A percentile compares a stretch with the other conserved stretches of the same genome.
These are phyloP conservation scores for Phalacrocorax carbo DNA, from an alignment of 2,113 vertebrate genomes.

Conservation along the genomic window DNA sequence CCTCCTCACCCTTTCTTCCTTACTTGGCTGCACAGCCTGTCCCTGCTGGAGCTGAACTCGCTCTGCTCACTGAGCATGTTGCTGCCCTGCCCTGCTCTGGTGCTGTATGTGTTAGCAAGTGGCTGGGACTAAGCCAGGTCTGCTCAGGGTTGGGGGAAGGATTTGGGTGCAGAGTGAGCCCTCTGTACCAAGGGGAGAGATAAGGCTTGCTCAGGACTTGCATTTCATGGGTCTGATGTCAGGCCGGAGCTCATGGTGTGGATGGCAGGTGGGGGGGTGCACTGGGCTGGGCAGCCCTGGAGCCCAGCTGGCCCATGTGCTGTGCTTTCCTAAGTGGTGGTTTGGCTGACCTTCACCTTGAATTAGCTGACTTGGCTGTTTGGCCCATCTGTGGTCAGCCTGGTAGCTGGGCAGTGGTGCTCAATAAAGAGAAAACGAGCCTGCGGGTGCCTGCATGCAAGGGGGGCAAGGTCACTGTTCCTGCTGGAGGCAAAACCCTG, in stretches of 20 bases:
- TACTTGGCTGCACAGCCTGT: not conserved
- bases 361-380: not conserved
- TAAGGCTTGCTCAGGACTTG: not conserved
- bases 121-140: no score
- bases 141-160: not conserved
- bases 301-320: not conserved
- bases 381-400: not conserved
- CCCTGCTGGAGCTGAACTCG: not conserved
- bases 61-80: not conserved
- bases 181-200: accelerated
- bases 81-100: not conserved
- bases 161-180: not conserved
- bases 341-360: not conserved
- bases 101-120: accelerated
- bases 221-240: accelerated
- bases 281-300: not conserved
- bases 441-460: not conserved
- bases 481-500: not conserved
- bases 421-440: not conserved
- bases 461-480: not conserved
- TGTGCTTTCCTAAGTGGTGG: not conserved
- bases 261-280: not conserved
- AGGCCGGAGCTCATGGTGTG: not conserved
- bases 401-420: not conserved
- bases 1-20: not conserved